Evolutionary conservation across 2,888 invertebrate genomes (phyloP).

Genomic region (Plebejus anna): DNA sequence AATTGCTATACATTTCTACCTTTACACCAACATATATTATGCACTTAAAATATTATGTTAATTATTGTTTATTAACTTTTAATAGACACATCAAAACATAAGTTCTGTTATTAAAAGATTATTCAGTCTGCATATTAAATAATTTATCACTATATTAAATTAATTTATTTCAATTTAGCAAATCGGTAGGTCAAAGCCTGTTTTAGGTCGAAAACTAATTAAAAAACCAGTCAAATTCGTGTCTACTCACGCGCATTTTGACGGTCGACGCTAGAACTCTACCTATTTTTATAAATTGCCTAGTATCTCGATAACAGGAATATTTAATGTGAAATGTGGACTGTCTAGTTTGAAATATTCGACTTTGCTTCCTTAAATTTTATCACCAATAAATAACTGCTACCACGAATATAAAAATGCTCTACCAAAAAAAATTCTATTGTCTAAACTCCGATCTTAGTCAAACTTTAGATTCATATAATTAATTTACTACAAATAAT

Average conservation of each 20-base stretch:
- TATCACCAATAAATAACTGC: background rate
- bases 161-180: conserved; percentile 10
- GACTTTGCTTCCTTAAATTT: background rate
- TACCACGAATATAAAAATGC: background rate
- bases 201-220: background rate
- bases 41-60: conserved; percentile 21
- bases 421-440: background rate
- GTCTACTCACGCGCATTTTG: conserved; percentile 10
- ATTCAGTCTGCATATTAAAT: background rate
- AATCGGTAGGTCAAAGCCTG: background rate
- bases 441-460: background rate
- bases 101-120: background rate
- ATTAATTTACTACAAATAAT: conserved; percentile 15
- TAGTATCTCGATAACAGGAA: background rate
- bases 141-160: conserved; percentile 13
- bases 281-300: background rate
- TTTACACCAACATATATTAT: conserved; percentile 19
- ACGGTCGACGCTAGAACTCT: conserved; percentile 22
- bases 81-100: conserved; percentile 4
- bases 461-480: background rate
- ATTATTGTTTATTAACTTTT: background rate
- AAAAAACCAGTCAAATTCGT: background rate
- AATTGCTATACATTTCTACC: conserved; percentile 8
- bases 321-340: background rate
- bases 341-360: background rate